Conservation (phyloP, 2,797 vertebrate species). For the Cheirogaleus major region DNA sequence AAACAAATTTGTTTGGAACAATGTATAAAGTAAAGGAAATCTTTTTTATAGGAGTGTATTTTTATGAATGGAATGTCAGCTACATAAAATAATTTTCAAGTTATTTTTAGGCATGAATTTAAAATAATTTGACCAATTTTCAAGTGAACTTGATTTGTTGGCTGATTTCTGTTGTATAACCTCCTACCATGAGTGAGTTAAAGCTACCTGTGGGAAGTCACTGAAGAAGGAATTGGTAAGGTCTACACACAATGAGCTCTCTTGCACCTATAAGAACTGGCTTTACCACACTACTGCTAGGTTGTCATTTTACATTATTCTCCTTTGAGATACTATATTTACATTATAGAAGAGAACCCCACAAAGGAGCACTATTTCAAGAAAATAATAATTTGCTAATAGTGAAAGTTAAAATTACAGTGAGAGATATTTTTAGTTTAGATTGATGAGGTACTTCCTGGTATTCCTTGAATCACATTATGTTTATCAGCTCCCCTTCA, state of each 20-base stretch:
- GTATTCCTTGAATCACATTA: background rate
- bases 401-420: background rate
- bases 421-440: background rate
- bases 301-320: background rate
- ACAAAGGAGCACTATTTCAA: background rate
- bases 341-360: background rate
- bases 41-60: background rate
- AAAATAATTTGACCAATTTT: background rate
- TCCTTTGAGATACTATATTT: background rate
- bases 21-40: background rate
- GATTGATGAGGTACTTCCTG: background rate
- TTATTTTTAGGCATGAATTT: background rate
- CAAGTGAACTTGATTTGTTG: background rate
- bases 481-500: background rate
- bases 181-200: background rate
- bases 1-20: background rate
- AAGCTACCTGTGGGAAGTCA: background rate
- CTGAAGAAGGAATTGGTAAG: background rate
- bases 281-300: background rate
- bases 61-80: background rate
- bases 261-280: background rate
- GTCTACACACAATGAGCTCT: background rate
- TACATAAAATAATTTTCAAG: background rate
- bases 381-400: slow-evolving; percentile 37
- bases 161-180: background rate